Evolutionary conservation across 2,888 invertebrate genomes (phyloP), one percentile per base, ranked within the genome.

Genomic region (Drosophila rellima): DNA sequence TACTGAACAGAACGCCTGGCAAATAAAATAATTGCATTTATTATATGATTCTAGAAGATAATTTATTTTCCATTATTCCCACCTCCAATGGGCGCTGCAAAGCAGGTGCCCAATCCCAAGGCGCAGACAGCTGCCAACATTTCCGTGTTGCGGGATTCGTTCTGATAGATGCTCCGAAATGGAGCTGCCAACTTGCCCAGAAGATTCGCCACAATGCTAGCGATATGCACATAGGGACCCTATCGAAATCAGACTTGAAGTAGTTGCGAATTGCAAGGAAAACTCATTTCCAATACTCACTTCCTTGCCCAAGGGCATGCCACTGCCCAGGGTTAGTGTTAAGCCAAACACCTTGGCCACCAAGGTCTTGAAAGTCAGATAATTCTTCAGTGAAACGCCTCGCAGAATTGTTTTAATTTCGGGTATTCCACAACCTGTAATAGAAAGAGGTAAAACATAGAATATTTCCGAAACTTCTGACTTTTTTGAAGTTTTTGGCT

Each of bases 81-180:
- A 96, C 96, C 98, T 91, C 99, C 98, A 18, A 99, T 98, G 0
- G 99, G 99, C 0, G 98, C 98, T 0, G 98, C 98, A 93, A 99
- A 99, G 90, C 98, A 98, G 26, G 95, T 95, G 33, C 96, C 96
- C 1, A 99, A 98, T 0, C 99, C 99, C 0, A 98, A 98, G 0
- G 99, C 99, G 93, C 98, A 98, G 0, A 99, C 99, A 0, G 99
- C 99, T 0, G 98, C 98, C 89, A 99, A 92, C 98, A 99, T 99
- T 93, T 99, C 99, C 48, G 96, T 96, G 78, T 97, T 97, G 11
- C 98, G 94, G 40, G 97, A 98, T 92, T 98, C 98, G 93, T 98
- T 98, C 93, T 96, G 96, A 94, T 98, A 98, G 90, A 98, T 97
- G 23, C 98, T 98, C 93, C 97, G 96, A 93, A 98, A 98, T 51